These are phyloP conservation scores for Styela clava DNA, from an alignment of 23 tunicate genomes.

Conservation along the genomic window DNA sequence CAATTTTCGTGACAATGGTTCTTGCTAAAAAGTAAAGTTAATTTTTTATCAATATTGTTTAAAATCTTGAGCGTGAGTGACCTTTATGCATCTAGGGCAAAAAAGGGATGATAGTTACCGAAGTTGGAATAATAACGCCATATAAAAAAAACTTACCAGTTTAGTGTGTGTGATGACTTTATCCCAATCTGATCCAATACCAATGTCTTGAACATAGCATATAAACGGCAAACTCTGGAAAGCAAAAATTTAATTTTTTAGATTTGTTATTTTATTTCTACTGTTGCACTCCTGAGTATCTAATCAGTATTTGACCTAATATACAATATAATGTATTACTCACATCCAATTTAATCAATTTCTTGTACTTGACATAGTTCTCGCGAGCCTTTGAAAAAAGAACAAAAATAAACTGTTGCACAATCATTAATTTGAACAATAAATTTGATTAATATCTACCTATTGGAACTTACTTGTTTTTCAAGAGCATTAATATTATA, in stretches of 20 bases:
- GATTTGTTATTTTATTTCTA: too few species aligned
- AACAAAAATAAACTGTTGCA: too few species aligned
- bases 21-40: slow-evolving; percentile 29
- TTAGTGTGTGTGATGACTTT: slow-evolving; percentile 21
- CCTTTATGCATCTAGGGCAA: too few species aligned
- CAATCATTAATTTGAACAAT: too few species aligned
- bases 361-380: slow-evolving; percentile 31
- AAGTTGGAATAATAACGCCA: too few species aligned
- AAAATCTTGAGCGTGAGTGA: too few species aligned
- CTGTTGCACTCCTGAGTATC: too few species aligned
- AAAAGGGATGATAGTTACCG: too few species aligned
- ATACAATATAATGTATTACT: too few species aligned
- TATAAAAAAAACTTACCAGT: slow-evolving; percentile 47
- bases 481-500: slow-evolving; percentile 39
- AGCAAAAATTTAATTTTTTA: neutral
- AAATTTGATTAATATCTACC: too few species aligned
- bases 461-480: slow-evolving; percentile 32
- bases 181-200: slow-evolving; percentile 35
- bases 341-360: slow-evolving; percentile 33
- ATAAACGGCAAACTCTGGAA: slow-evolving; percentile 45
- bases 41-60: too few species aligned
- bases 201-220: slow-evolving; percentile 42
- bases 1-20: slow-evolving; percentile 20
- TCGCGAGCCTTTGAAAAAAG: slow-evolving; percentile 41
- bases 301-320: too few species aligned